Conservation (phyloP, 2,113 vertebrate species). For the Drymodes brunneopygia region DNA sequence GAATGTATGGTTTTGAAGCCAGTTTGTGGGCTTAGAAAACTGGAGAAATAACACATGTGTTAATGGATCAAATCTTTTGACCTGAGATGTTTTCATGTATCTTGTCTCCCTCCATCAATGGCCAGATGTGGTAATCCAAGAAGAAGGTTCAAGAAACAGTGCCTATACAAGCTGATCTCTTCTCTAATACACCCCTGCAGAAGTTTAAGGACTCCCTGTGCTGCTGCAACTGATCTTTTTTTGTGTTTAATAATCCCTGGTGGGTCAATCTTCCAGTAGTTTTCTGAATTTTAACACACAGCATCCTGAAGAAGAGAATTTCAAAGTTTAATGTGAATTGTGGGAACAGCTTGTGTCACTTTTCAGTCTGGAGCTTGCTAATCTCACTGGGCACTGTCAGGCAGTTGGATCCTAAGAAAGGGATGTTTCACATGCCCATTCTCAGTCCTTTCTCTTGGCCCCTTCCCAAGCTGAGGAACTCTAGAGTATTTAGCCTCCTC, state of each 20-base stretch:
- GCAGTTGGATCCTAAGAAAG: too few relatives aligned
- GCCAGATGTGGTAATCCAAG: not conserved
- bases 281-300: not conserved
- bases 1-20: not conserved
- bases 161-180: too few relatives aligned
- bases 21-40: not conserved
- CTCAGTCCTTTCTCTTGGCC: not conserved
- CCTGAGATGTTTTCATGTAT: not conserved
- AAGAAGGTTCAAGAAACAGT: not conserved
- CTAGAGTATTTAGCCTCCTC: not conserved
- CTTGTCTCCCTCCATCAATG: not conserved
- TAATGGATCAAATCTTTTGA: not conserved
- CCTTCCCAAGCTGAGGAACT: not conserved
- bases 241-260: not conserved
- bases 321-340: not conserved
- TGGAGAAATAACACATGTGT: not conserved
- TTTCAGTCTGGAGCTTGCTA: not conserved
- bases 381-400: not conserved
- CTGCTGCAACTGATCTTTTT: not conserved
- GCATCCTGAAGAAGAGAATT: not conserved
- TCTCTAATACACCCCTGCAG: not conserved
- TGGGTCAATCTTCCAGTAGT: not conserved
- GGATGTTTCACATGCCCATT: not conserved
- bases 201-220: not conserved
- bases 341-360: not conserved